Base-by-base conservation (phyloP, 2,797 vertebrate species). In the Lophius americanus region DNA sequence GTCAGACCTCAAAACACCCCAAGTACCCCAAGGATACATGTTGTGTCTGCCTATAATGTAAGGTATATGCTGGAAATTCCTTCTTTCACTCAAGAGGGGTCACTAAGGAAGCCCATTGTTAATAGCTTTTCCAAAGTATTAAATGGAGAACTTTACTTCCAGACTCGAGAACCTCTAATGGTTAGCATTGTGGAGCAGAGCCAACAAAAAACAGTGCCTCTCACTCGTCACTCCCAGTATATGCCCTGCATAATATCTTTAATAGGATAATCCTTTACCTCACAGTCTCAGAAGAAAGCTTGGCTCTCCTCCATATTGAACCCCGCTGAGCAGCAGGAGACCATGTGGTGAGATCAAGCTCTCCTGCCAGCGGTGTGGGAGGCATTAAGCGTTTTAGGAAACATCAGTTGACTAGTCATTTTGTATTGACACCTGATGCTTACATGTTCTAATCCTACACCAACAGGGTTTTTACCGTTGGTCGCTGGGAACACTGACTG, bases 221-320 rank as follows among this genome's bases (percentile, higher is more conserved):
- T 71, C 64, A 58, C 35, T 81, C 67, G 64, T 79, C 60, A 51
- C 58, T 70, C 54, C 72, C 51, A 59, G 54, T 73, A 48, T 55
- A 75, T 76, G 56, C 70, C 50, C 59, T 23, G 59, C 44, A 41
- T 75, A 67, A 75, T 68, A 74, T 81, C 64, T 82, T 42, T 75
- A 75, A 83, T 72, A 78, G 68, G 65, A 79, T 79, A 70, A 83
- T 83, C 60, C 63, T 60, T 6, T 64, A 72, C 51, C 55, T 81
- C 70, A 54, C 79, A 60, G 62, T 51, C 62, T 72, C 23, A 42
- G 38, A 68, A 39, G 44, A 70, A 42, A 60, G 42, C 56, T 42
- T 38, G 37, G 66, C 72, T 7, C 61, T 68, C 42, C 49, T 73
- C 58, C 66, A 58, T 68, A 36, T n/a, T 36, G 60, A 48, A 43